Evolutionary conservation across 2,113 vertebrate genomes (phyloP), one percentile per base, ranked within the genome.

Genomic region (Ochotona princeps): DNA sequence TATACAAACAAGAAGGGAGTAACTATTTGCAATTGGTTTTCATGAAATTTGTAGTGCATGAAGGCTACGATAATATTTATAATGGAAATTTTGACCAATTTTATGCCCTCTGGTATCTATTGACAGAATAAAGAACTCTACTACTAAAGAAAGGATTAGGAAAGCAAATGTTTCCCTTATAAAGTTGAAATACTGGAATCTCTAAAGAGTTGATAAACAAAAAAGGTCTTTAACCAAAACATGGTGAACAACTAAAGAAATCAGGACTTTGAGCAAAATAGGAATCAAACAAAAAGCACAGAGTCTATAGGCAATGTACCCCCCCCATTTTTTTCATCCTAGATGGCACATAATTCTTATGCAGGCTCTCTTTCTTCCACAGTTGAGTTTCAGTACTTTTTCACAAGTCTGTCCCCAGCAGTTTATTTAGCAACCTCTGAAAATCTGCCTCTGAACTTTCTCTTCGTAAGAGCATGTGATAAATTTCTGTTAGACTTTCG

Each of bases 221-320:
- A 61, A 32, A 7, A 70, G 51, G 47, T 26, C 32, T 85, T 87
- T 61, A 81, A 17, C 26, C 32, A 90, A 75, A 92, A 61, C n/a
- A 35, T 28, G 83, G 26, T 54, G 12, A 83, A 75, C 92, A 80
- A 54, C 30, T 54, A 72, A 6, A 63, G 47, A 83, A 81, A 94
- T 82, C 8, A 88, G 23, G 35, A 49, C 60, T 92, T 51, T 81
- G 51, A 93, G 57, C 26, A 90, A 94, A 96, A 81, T 4, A 67
- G 57, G 84, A 63, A 35, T n/a, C 18, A 57, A 92, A 67, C 13
- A 87, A 88, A 49, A 72, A 32, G 61, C 21, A 61, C 0, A 73
- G 61, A 95, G 76, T 26, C n/a, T 38, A 73, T 0, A 0, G 5
- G 30, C 25, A 89, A 91, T 28, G 74, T 60, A 75, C 9, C 21